Evolutionary conservation across 2,888 invertebrate genomes (phyloP), one percentile per base, ranked within the genome.

Genomic region (Drosophila macrothrix): DNA sequence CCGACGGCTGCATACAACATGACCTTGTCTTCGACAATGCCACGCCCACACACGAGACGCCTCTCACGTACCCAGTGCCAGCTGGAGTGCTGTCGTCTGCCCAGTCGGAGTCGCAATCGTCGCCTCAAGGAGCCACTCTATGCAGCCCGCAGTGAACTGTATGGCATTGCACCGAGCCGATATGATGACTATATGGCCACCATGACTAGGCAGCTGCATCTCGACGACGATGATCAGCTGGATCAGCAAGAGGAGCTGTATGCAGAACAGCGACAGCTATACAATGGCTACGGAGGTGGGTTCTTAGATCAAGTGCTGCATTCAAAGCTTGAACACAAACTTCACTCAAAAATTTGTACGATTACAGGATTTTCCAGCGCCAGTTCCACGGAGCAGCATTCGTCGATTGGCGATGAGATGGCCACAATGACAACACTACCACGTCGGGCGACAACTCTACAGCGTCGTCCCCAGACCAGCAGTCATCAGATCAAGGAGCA

Each of bases 1-100:
- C 95, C 93, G 91, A 94, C 93, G 29, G 63, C 94, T 3, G 85
- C 90, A n/a, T 65, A 49, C 35, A 80, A 73, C n/a, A n/a, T 78
- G 82, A 37, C 31, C 41, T 29, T 77, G 63, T 59, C 81, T 56
- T 67, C 92, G 10, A 92, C 92, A 19, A 91, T 92, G 90, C 92
- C 92, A 65, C 89, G 92, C 46, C 78, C 88, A 67, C 76, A 87
- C 66, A 87, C 89, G 22, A 69, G 54, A 77, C 84, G 41, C 73
- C 56, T 83, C 6, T 86, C 91, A 43, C 92, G 92, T 41, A 73
- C 63, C 49, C 85, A 91, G 39, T 92, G 92, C 68, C 86, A 88
- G 66, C 67, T 91, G 74, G 91, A 90, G 56, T 92, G 92, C 59
- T 92, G 91, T 37, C 82, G 91, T 29, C 69, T 84, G 69, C 84